A percentile compares a stretch with the other conserved stretches of the same genome.
Conservation (phyloP, 2,888 invertebrate genomes). For the Drosophila prolongata region DNA sequence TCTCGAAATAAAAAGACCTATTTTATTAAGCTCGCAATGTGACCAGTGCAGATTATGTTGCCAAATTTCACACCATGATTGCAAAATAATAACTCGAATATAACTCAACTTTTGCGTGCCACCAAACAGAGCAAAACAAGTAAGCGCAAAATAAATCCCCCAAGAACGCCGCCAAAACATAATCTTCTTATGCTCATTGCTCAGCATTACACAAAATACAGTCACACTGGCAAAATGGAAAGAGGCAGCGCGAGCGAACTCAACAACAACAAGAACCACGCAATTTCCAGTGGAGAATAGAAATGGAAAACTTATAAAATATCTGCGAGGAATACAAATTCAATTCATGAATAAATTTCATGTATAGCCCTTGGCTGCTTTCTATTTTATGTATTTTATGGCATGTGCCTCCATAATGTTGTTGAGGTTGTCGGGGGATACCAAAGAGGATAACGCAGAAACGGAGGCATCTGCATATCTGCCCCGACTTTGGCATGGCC, state of each 20-base stretch:
- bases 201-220: slow-evolving; percentile 30
- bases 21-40: background rate
- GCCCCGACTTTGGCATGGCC: slow-evolving; percentile 16
- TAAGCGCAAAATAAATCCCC: slow-evolving; percentile 16
- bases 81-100: slow-evolving; percentile 23
- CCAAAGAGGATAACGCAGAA: slow-evolving; percentile 5
- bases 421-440: slow-evolving; percentile 10
- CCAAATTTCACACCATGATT: background rate
- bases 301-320: slow-evolving; percentile 74
- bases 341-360: slow-evolving; percentile 81
- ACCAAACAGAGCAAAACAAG: slow-evolving; percentile 9
- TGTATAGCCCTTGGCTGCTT: slow-evolving; percentile 51
- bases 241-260: background rate
- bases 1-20: no score
- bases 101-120: background rate
- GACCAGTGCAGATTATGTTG: background rate
- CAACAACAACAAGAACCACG: background rate
- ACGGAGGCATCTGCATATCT: slow-evolving; percentile 31
- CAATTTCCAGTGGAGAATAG: slow-evolving; percentile 13
- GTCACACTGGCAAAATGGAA: slow-evolving; percentile 24
- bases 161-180: slow-evolving; percentile 28
- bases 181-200: slow-evolving; percentile 38
- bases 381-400: slow-evolving; percentile 47
- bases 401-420: slow-evolving; percentile 27
- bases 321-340: slow-evolving; percentile 79